phyloP scores from a whole-genome alignment of 2,797 vertebrate species.

The Carapus acus region DNA sequence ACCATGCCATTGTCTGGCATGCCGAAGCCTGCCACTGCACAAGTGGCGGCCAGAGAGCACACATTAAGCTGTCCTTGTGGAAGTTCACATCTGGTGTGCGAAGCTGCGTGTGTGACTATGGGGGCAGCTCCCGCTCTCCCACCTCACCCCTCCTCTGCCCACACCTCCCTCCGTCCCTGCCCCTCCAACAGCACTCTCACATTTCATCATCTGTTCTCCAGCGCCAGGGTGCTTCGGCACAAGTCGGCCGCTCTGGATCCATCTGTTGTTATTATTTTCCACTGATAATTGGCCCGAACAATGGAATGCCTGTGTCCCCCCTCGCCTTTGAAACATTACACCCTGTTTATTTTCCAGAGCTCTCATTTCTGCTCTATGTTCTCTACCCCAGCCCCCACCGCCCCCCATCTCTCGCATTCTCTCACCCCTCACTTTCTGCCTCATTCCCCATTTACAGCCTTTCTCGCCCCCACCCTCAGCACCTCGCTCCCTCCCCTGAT shows the following conservation, averaged over 20 bases:
- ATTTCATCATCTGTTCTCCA: constrained; percentile 78
- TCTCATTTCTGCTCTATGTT: constrained; percentile 61
- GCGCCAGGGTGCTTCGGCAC: constrained; percentile 82
- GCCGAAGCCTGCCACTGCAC: constrained; percentile 22
- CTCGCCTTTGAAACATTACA: constrained; percentile 94
- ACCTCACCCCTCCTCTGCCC: neutral
- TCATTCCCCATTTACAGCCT: constrained; percentile 12
- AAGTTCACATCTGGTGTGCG: constrained; percentile 94
- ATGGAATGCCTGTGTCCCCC: constrained; percentile 97
- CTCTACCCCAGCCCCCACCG: constrained; percentile 40
- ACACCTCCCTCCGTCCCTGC: neutral
- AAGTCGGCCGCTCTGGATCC: constrained; percentile 93
- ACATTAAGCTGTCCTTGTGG: constrained; percentile 81
- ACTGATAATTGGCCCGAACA: constrained; percentile 99
- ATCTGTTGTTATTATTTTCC: constrained; percentile 99
- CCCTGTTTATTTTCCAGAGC: constrained; percentile 98
- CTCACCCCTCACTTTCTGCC: constrained; percentile 20
- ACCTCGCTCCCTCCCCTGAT: constrained; percentile 49
- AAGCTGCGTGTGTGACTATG: constrained; percentile 49
- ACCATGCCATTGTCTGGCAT: constrained; percentile 30
- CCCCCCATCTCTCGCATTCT: constrained; percentile 8
- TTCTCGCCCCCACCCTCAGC: constrained; percentile 15
- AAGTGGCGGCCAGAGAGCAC: constrained; percentile 47
- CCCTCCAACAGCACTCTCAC: constrained; percentile 62
- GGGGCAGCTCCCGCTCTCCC: constrained; percentile 65